Evolutionary conservation across 2,888 invertebrate species (phyloP), one percentile per base, ranked within the genome.

Genomic region (Caenorhabditis zanzibari): DNA sequence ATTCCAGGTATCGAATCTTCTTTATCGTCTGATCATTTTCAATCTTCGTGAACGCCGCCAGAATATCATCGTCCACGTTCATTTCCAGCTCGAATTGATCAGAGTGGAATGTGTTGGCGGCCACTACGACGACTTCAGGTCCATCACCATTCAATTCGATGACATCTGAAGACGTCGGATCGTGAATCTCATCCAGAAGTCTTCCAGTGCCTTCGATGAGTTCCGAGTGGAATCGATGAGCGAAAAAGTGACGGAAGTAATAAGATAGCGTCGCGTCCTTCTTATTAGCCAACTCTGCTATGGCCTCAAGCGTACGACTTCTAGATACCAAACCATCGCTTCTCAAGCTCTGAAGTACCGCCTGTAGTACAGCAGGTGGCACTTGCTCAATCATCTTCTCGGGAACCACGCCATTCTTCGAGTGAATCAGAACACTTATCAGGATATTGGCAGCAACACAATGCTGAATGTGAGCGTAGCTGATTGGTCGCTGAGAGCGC

Each of bases 211-310:
- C 64, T 22, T 87, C 88, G 24, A 90, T 74, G 6, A 91, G 76
- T 59, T 90, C 90, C 28, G 85, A 81, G 58, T 89, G 89, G 69
- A 86, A 91, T 19, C 88, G 88, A 77, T 91, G 91, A 12, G 89
- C 77, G 85, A 91, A 91, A 84, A 90, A 90, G 75, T 90, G 88
- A 35, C 91, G 90, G 83, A 88, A 91, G 63, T 90, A 90, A 56
- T 85, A 85, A 19, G 88, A 88, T 6, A 89, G 61, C 4, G 83
- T 81, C 0, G 89, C 87, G 12, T 88, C 87, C 56, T 88, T 87
- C 58, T 86, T 90, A n/a, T 81, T 77, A 0, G 80, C 58, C 19
- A 85, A 38, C 41, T 81, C 82, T 6, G 76, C 28, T 0, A 41
- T 41, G 0, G 85, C 73, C 24, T 88, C 88, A 0, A 71, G 22